Conservation (phyloP, 2,888 invertebrate species). For the Rapana venosa region DNA sequence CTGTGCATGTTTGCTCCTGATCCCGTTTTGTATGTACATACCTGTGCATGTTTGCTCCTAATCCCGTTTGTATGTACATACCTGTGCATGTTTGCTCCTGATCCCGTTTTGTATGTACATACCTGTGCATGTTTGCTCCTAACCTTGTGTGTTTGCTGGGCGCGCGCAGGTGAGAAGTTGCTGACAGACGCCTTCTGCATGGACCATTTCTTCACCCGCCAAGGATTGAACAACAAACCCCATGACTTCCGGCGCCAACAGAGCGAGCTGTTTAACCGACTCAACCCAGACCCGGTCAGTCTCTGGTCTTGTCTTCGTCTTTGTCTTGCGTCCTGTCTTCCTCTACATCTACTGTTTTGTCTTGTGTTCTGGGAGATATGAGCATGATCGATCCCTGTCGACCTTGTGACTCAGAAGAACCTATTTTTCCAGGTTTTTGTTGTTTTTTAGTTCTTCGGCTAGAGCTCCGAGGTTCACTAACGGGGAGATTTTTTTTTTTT, state of each 20-base stretch:
- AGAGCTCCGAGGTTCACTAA: no score
- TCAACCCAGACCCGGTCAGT: conserved; percentile 72
- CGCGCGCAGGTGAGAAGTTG: conserved; percentile 68
- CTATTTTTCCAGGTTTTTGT: background rate
- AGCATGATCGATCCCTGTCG: background rate
- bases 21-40: no score
- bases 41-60: background rate
- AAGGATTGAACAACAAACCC: conserved; percentile 54
- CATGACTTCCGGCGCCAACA: conserved; percentile 70
- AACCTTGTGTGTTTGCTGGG: conserved; percentile 1
- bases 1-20: no score
- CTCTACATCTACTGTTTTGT: background rate
- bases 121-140: background rate
- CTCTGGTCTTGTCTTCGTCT: background rate
- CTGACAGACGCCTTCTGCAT: conserved; percentile 70
- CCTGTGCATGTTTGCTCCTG: background rate
- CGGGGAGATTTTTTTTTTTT: no score
- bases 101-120: background rate
- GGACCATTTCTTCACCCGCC: conserved; percentile 65
- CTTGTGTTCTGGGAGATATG: background rate
- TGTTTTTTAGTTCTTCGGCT: background rate
- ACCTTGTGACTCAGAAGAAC: background rate
- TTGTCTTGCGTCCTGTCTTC: background rate
- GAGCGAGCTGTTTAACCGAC: conserved; percentile 72
- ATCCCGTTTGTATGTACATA: background rate